Evolutionary conservation across 1,140 invertebrate genomes (phyloP), one percentile per base, ranked within the genome.

Genomic region (Drosophila takahashii): DNA sequence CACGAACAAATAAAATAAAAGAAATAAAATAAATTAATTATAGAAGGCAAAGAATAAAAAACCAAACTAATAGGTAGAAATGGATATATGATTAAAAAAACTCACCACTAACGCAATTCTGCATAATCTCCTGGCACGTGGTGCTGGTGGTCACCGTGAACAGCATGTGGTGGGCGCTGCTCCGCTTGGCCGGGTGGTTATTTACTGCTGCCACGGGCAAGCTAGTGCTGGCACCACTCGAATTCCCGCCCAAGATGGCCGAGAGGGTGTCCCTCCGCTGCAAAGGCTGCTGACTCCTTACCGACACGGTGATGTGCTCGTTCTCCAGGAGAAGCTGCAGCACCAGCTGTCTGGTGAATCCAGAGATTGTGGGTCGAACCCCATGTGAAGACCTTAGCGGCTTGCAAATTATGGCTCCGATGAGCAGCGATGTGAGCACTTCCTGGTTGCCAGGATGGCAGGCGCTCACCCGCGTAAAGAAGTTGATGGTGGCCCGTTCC

Each of bases 361-460:
- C 97, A 11, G 96, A 97, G 72, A 98, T 96, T 6, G 90, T 92
- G 13, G 83, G 83, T 0, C 83, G 70, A 29, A 72, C 84, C 13
- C 71, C 44, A 3, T 60, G 26, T 2, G 56, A 29, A 5, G 69
- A 57, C 7, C 67, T 77, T 18, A 76, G 16, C 2, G 91, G 89
- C 34, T 92, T 90, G 42, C 81, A 78, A 41, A 92, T 92, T 0
- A 87, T 83, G 27, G 92, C 91, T 10, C 90, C 77, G 32, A 92
- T 92, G 1, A 98, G 92, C 8, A 97, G 95, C 61, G 95, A 94
- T 4, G 97, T 96, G 36, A 98, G 94, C 13, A 96, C 93, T 51
- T 96, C 95, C 92, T 98, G 97, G 92, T 98, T 98, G 44, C 93
- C 93, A 0, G 95, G 94, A 93, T 98, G 97, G 90, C 96, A 97